Percentiles rank a stretch among this genome's conserved stretches.
phyloP scores from a whole-genome alignment of 1,140 invertebrate species.

The Eubasilissa regina region DNA sequence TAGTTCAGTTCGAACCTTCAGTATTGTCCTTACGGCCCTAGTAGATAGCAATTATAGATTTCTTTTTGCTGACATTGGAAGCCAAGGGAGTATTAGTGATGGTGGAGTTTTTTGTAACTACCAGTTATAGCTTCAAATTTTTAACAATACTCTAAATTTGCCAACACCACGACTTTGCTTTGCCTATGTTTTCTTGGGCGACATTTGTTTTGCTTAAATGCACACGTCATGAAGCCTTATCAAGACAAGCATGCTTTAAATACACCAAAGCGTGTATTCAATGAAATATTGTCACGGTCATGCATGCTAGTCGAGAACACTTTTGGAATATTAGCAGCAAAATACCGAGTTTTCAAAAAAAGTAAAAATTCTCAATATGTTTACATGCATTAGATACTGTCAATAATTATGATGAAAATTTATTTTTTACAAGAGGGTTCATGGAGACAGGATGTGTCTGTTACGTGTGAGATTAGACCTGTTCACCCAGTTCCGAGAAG shows the following conservation, averaged over 20 bases:
- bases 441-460: not conserved
- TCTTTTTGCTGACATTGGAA: slow-evolving; percentile 59
- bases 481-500: too few relatives aligned
- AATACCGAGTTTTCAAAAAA: slow-evolving; percentile 65
- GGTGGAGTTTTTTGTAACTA: too few relatives aligned
- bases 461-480: not conserved
- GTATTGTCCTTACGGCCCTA: slow-evolving; percentile 60
- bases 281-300: slow-evolving; percentile 63
- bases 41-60: slow-evolving; percentile 60
- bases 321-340: slow-evolving; percentile 67
- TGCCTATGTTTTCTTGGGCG: slow-evolving; percentile 68
- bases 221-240: slow-evolving; percentile 69
- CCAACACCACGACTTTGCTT: slow-evolving; percentile 58
- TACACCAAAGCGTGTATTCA: slow-evolving; percentile 63
- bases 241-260: slow-evolving; percentile 59
- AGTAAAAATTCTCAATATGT: slow-evolving; percentile 1
- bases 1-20: too few relatives aligned
- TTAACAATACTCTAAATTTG: slow-evolving; percentile 59
- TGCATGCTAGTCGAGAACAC: slow-evolving; percentile 69
- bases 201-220: slow-evolving; percentile 70
- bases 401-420: not conserved
- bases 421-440: not conserved
- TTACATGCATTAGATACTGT: not conserved
- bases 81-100: too few relatives aligned
- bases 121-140: slow-evolving; percentile 53